Percentiles rank a stretch among this genome's conserved stretches.
Conservation (phyloP, 2,113 vertebrate genomes). For the Phalacrocorax pelagicus region DNA sequence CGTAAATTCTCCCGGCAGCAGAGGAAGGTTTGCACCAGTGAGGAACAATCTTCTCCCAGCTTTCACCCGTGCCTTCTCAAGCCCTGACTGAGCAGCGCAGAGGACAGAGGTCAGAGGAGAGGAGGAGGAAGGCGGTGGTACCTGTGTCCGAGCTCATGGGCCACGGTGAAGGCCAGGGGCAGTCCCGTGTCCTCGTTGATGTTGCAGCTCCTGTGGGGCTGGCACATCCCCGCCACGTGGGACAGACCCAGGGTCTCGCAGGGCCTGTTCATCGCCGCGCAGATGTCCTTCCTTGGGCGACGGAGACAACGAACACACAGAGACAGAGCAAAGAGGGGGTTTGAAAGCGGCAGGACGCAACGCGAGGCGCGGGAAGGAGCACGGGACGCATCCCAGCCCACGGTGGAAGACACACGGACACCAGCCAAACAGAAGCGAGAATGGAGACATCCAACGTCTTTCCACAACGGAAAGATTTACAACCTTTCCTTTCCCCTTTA, state of each 20-base stretch:
- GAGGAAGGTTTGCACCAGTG: background rate
- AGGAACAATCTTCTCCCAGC: background rate
- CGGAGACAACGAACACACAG: background rate
- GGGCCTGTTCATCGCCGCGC: conserved; percentile 87
- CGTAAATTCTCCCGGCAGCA: fast-evolving
- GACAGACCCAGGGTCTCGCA: conserved; percentile 96
- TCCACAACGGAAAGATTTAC: background rate
- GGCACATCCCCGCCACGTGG: conserved; percentile 94
- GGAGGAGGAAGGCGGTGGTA: conserved; percentile 47
- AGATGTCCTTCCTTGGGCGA: conserved; percentile 90
- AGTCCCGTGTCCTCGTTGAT: conserved; percentile 94
- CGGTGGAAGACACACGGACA: background rate
- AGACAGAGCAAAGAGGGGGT: background rate
- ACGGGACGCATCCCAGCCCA: background rate
- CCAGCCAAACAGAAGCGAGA: conserved; percentile 14
- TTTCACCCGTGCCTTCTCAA: background rate
- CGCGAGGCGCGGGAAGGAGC: background rate
- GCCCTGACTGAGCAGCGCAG: background rate
- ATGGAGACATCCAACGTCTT: background rate
- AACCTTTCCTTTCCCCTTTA: background rate
- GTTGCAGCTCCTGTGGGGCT: conserved; percentile 92
- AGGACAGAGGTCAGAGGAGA: background rate
- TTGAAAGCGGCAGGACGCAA: background rate
- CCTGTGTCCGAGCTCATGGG: conserved; percentile 97
- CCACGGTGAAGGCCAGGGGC: conserved; percentile 92